A percentile compares a stretch with the other conserved stretches of the same genome.
phyloP scores from a whole-genome alignment of 1,140 invertebrate genomes.

The Psilanteris sp. region DNA sequence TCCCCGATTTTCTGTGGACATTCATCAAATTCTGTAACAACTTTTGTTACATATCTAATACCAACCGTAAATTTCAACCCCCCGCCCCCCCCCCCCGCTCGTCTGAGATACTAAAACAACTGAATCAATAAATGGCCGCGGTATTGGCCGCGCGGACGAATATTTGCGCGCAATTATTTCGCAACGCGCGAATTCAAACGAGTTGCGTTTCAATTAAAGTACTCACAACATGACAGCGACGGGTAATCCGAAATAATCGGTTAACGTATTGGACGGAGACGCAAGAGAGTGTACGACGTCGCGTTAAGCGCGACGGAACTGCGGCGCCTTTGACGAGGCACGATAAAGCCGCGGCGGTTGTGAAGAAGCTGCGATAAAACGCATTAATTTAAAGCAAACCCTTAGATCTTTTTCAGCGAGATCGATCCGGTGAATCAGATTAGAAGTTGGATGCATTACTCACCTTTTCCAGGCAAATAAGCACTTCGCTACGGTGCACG shows the following conservation, averaged over 20 bases:
- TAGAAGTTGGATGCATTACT: conserved; percentile 61
- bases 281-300: conserved; percentile 51
- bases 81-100: too few species aligned
- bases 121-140: too few species aligned
- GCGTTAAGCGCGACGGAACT: conserved; percentile 55
- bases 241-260: conserved; percentile 39
- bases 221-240: conserved; percentile 19
- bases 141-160: too few species aligned
- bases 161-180: too few species aligned
- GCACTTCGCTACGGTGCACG: conserved; percentile 54
- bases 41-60: conserved; percentile 45
- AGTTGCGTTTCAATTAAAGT: conserved; percentile 45
- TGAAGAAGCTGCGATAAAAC: conserved; percentile 74
- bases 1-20: conserved; percentile 20
- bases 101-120: conserved; percentile 1
- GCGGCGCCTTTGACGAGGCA: conserved; percentile 70
- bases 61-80: conserved; percentile 14
- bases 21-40: conserved; percentile 55
- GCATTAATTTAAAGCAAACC: conserved; percentile 72
- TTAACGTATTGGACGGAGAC: background rate
- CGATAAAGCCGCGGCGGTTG: conserved; percentile 54
- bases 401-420: conserved; percentile 65
- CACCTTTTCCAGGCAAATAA: conserved; percentile 38
- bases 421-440: conserved; percentile 69
- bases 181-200: too few species aligned